phyloP scores from a whole-genome alignment of 2,113 vertebrate genomes.

The Crotophaga sulcirostris region DNA sequence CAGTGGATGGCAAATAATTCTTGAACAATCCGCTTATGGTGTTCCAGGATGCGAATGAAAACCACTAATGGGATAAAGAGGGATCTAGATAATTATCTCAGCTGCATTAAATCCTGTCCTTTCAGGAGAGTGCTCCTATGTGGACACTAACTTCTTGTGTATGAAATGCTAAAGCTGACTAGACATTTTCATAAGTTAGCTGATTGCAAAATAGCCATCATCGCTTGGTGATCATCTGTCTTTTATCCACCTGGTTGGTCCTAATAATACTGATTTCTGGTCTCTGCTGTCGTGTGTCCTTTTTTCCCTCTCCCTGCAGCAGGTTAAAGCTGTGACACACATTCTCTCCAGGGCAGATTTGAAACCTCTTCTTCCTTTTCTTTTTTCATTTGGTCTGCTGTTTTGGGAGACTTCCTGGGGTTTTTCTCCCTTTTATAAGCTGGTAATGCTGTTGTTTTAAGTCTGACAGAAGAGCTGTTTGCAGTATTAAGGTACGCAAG shows the following conservation, averaged over 20 bases:
- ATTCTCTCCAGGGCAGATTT: not conserved
- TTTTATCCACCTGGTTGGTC: not conserved
- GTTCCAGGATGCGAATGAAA: constrained; percentile 75
- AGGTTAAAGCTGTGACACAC: not conserved
- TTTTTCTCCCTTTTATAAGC: not conserved
- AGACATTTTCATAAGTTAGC: constrained; percentile 8
- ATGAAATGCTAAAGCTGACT: constrained; percentile 23
- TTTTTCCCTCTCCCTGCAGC: not conserved
- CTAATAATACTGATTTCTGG: not conserved
- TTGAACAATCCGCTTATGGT: constrained; percentile 74
- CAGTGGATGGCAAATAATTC: constrained; percentile 72
- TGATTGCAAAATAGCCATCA: not conserved
- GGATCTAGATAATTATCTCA: constrained; percentile 78
- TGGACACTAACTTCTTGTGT: constrained; percentile 21
- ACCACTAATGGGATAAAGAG: constrained; percentile 77
- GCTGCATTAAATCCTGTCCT: constrained; percentile 57
- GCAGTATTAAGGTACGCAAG: not conserved
- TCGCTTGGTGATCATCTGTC: not conserved
- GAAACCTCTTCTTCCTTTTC: constrained; percentile 21
- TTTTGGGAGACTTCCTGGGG: not conserved
- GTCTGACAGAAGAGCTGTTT: not conserved
- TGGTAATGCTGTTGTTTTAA: constrained; percentile 1
- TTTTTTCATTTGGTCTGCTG: not conserved
- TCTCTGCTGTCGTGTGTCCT: not conserved
- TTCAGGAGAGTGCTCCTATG: constrained; percentile 44